Percentiles rank a stretch among this genome's conserved stretches.
Conservation (phyloP, 2,888 invertebrate species). For the Adelognathus sp. region DNA sequence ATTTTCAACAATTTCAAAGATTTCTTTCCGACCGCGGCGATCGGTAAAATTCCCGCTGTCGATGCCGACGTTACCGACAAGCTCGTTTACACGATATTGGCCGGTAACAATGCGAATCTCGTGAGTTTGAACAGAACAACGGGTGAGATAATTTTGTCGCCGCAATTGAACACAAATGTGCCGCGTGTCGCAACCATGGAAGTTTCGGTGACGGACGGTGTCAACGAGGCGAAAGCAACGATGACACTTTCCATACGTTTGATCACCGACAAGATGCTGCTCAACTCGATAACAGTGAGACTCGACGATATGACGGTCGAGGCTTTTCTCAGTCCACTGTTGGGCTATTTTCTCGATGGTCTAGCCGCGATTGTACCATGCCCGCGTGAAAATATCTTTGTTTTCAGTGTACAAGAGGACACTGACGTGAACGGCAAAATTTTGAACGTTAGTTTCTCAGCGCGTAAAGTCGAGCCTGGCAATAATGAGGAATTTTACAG, state of each 20-base stretch:
- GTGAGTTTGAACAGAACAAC: constrained; percentile 91
- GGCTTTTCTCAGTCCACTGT: constrained; percentile 93
- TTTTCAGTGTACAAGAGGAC: constrained; percentile 96
- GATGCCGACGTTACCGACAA: constrained; percentile 97
- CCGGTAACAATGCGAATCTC: constrained; percentile 96
- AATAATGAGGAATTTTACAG: constrained; percentile 90
- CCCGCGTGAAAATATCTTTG: constrained; percentile 94
- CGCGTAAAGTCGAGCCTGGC: constrained; percentile 90
- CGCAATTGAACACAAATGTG: constrained; percentile 97
- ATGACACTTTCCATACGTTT: constrained; percentile 95
- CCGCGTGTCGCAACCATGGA: constrained; percentile 96
- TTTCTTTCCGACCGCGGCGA: constrained; percentile 95
- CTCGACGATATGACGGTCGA: constrained; percentile 96
- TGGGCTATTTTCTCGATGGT: constrained; percentile 94
- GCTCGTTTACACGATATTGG: constrained; percentile 91
- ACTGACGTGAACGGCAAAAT: constrained; percentile 94
- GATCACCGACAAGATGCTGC: constrained; percentile 96
- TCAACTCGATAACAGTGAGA: constrained; percentile 96
- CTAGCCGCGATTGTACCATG: constrained; percentile 96
- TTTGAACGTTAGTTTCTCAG: constrained; percentile 96
- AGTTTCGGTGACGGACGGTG: constrained; percentile 95
- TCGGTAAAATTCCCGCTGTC: constrained; percentile 95
- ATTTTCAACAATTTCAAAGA: constrained; percentile 98
- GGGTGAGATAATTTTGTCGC: constrained; percentile 93
- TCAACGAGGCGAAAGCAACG: constrained; percentile 95